Percentiles rank a stretch among this genome's conserved stretches.
These are phyloP conservation scores for Drymodes brunneopygia DNA, from an alignment of 2,113 vertebrate species.

Conservation along the genomic window DNA sequence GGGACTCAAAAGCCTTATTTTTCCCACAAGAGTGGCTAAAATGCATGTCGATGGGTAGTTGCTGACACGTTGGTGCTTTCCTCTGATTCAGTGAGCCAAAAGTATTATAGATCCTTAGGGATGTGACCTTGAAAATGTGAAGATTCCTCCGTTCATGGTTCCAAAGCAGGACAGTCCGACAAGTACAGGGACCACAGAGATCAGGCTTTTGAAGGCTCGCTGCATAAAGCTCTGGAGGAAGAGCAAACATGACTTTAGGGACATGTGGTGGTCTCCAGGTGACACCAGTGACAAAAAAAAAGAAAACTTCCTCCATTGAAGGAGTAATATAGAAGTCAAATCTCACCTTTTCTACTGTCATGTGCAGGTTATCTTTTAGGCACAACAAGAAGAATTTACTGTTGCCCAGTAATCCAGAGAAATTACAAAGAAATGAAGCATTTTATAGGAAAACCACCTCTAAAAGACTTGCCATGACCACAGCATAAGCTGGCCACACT, in stretches of 20 bases:
- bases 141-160: slow-evolving; percentile 82
- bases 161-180: slow-evolving; percentile 87
- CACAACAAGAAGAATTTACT: not conserved
- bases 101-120: not conserved
- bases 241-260: not conserved
- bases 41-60: not conserved
- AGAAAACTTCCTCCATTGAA: not conserved
- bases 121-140: slow-evolving; percentile 77
- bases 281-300: not conserved
- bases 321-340: not conserved
- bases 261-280: not conserved
- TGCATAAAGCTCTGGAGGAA: slow-evolving; percentile 80
- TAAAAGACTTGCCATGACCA: not conserved
- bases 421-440: not conserved
- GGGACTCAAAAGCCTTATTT: not conserved
- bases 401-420: not conserved
- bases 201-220: slow-evolving; percentile 72
- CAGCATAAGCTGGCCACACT: not conserved
- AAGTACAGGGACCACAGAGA: slow-evolving; percentile 78
- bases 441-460: not conserved
- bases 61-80: not conserved
- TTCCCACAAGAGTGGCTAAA: not conserved
- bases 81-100: not conserved
- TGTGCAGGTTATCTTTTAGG: not conserved
- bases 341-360: not conserved